Evolutionary conservation across 2,113 vertebrate genomes (phyloP).

Genomic region (Chaenocephalus aceratus): DNA sequence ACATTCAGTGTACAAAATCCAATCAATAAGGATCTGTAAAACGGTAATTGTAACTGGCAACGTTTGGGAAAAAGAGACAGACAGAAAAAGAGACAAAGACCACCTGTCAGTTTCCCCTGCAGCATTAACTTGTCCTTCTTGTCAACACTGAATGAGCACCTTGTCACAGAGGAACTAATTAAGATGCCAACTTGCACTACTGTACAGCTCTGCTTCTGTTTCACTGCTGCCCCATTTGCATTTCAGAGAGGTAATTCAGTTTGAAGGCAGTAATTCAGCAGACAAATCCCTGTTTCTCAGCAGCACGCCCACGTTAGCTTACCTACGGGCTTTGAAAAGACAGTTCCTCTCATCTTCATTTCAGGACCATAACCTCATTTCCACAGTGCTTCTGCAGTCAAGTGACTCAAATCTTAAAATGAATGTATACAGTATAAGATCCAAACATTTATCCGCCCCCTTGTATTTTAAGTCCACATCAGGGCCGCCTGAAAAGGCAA

Average conservation of each 20-base stretch:
- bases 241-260: conserved; percentile 19
- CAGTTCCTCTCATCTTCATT: conserved; percentile 33
- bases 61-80: neutral
- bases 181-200: conserved; percentile 41
- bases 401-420: neutral
- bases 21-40: conserved; percentile 31
- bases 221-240: conserved; percentile 48
- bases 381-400: neutral
- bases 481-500: conserved; percentile 10
- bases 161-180: conserved; percentile 71
- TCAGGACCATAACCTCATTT: neutral
- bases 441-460: neutral
- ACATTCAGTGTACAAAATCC: conserved; percentile 13
- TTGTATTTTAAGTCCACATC: conserved; percentile 2
- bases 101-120: conserved; percentile 35
- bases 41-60: conserved; percentile 16
- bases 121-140: conserved; percentile 54
- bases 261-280: conserved; percentile 41
- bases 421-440: neutral
- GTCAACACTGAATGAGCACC: conserved; percentile 45
- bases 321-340: conserved; percentile 33
- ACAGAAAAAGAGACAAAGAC: conserved; percentile 39
- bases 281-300: conserved; percentile 36
- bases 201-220: conserved; percentile 25
- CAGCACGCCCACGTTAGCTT: conserved; percentile 44